Conservation (phyloP, 2,797 vertebrate species). For the Ara ararauna region DNA sequence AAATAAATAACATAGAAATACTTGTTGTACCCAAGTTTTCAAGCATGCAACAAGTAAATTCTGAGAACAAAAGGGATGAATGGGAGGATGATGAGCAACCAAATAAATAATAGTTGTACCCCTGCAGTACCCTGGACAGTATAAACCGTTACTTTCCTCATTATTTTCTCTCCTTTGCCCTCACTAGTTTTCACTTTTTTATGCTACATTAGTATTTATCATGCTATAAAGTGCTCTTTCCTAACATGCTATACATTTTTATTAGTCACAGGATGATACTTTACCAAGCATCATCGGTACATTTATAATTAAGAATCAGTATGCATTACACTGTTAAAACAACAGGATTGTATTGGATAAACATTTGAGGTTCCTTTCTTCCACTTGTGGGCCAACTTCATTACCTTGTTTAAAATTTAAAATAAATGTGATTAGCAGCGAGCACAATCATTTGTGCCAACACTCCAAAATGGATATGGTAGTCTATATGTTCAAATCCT, state of each 20-base stretch:
- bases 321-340: neutral
- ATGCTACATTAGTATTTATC: neutral
- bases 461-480: neutral
- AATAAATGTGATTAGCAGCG: neutral
- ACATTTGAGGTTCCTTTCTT: neutral
- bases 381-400: neutral
- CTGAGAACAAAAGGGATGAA: neutral
- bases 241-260: neutral
- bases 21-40: neutral
- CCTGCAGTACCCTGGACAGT: neutral
- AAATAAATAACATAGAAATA: neutral
- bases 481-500: neutral
- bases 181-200: neutral
- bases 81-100: neutral
- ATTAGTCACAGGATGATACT: neutral
- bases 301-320: neutral
- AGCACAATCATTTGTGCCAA: neutral
- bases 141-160: neutral
- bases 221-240: neutral
- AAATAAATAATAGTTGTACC: neutral
- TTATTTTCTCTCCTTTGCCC: neutral
- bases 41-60: neutral
- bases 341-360: neutral
- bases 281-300: neutral
- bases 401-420: conserved; percentile 16